phyloP scores from a whole-genome alignment of 2,888 invertebrate genomes.

The Thereva nobilitata region DNA sequence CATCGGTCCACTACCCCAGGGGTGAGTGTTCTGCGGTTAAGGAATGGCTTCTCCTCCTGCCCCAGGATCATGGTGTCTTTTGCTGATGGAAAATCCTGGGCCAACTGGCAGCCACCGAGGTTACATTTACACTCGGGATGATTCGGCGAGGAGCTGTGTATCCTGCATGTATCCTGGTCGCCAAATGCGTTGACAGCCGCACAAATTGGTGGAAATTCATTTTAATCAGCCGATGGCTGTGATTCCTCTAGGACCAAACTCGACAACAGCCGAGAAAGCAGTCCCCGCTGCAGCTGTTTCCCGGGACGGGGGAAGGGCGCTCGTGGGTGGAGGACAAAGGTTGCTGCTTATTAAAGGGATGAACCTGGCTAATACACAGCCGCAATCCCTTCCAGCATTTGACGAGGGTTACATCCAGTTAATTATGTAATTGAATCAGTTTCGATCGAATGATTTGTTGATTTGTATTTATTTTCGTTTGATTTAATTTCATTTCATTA shows the following conservation, averaged over 20 bases:
- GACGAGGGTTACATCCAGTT: conserved; percentile 40
- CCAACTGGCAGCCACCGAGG: conserved; percentile 12
- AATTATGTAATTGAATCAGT: conserved; percentile 43
- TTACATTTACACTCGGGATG: conserved; percentile 3
- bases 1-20: conserved; percentile 6
- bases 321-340: conserved; percentile 5
- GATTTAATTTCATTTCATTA: conserved; percentile 41
- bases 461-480: conserved; percentile 43
- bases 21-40: not conserved
- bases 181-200: conserved; percentile 39
- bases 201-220: conserved; percentile 40
- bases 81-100: not conserved
- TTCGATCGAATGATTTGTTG: conserved; percentile 41
- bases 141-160: not conserved
- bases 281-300: conserved; percentile 7
- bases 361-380: conserved; percentile 1
- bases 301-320: not conserved
- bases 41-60: not conserved
- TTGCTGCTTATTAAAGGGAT: not conserved
- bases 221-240: conserved; percentile 39
- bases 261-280: not conserved
- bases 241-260: conserved; percentile 25
- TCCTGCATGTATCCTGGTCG: not conserved
- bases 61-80: no score
- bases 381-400: conserved; percentile 34